A percentile compares a stretch with the other conserved stretches of the same genome.
phyloP scores from a whole-genome alignment of 2,797 vertebrate species.

The Taeniopygia guttata region DNA sequence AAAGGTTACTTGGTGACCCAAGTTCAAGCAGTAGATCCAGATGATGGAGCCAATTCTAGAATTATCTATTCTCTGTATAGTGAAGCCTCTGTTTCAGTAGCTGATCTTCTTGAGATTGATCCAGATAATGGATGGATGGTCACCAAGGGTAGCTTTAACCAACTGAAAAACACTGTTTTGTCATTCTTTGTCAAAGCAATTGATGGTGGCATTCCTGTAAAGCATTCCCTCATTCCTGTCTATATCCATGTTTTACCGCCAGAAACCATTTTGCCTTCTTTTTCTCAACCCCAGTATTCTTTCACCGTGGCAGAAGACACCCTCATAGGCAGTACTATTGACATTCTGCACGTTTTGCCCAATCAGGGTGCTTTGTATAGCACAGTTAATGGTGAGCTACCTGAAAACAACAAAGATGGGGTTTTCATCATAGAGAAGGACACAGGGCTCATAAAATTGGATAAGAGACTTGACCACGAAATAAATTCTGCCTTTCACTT shows the following conservation, averaged over 20 bases:
- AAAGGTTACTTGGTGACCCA: constrained; percentile 90
- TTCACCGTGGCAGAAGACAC: constrained; percentile 88
- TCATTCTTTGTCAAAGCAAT: constrained; percentile 97
- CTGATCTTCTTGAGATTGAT: constrained; percentile 93
- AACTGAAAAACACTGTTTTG: constrained; percentile 87
- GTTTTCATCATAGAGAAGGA: constrained; percentile 90
- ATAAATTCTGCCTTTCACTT: constrained; percentile 82
- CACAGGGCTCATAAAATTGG: constrained; percentile 89
- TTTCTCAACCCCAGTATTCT: constrained; percentile 89
- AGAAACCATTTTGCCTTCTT: constrained; percentile 85
- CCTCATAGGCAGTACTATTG: constrained; percentile 85
- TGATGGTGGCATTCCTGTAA: constrained; percentile 89
- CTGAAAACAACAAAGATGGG: constrained; percentile 87
- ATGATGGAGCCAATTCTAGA: constrained; percentile 88
- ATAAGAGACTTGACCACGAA: constrained; percentile 91
- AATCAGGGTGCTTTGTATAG: constrained; percentile 79
- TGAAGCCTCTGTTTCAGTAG: constrained; percentile 87
- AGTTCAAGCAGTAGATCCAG: constrained; percentile 90
- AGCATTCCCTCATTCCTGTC: constrained; percentile 91
- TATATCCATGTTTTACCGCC: constrained; percentile 92
- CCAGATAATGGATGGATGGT: constrained; percentile 99
- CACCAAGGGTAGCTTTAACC: constrained; percentile 91
- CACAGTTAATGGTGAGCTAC: constrained; percentile 84
- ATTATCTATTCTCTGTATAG: constrained; percentile 94
- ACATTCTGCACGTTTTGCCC: constrained; percentile 80